Conservation (phyloP, 2,888 invertebrate species). For the Xanthorhoe designata region DNA sequence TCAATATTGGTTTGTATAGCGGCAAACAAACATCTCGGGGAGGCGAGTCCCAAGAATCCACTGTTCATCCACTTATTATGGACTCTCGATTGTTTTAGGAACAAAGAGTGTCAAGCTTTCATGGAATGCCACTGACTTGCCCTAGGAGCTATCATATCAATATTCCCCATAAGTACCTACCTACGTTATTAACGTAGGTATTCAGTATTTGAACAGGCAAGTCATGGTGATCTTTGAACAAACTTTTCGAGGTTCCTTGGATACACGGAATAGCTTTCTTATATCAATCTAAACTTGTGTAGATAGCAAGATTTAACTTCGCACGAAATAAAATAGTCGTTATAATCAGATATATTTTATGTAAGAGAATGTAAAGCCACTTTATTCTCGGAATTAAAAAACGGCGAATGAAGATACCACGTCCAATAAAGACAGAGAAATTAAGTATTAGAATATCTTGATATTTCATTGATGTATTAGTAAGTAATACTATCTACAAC, state of each 20-base stretch:
- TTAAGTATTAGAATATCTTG: conserved; percentile 50
- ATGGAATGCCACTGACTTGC: conserved; percentile 39
- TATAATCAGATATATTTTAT: not conserved
- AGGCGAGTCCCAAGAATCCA: conserved; percentile 71
- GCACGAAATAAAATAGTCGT: not conserved
- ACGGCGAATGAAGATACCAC: conserved; percentile 26
- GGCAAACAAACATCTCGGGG: conserved; percentile 69
- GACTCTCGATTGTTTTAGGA: conserved; percentile 64
- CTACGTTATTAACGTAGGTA: not conserved
- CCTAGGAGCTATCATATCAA: conserved; percentile 20
- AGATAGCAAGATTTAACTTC: not conserved
- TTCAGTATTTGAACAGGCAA: conserved; percentile 7
- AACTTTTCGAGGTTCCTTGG: not conserved
- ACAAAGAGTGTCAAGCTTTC: conserved; percentile 58
- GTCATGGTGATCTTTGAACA: not conserved
- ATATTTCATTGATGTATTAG: too few species aligned
- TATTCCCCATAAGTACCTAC: conserved; percentile 7
- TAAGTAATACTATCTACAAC: too few species aligned
- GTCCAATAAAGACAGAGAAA: conserved; percentile 53
- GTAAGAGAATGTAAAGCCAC: conserved; percentile 1
- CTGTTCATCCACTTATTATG: conserved; percentile 59
- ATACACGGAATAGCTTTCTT: not conserved
- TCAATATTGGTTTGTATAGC: conserved; percentile 79
- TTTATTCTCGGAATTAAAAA: conserved; percentile 27
- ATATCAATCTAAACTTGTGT: not conserved